Evolutionary conservation across 2,113 vertebrate species (phyloP).

Genomic region (Climacteris rufus): DNA sequence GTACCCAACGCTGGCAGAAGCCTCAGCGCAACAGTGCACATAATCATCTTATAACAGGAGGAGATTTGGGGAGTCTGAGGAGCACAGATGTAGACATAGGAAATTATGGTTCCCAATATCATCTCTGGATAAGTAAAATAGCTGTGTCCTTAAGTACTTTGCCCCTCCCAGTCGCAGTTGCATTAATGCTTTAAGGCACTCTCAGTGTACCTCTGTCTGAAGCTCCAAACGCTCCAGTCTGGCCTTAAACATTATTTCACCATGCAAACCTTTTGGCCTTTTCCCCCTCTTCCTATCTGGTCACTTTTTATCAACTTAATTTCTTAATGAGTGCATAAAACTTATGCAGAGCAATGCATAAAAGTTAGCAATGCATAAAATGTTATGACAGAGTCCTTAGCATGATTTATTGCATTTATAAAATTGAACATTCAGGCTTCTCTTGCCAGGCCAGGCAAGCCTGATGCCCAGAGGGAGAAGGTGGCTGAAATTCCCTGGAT

Average conservation of each 20-base stretch:
- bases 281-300: not conserved
- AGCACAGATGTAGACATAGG: not conserved
- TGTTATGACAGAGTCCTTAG: not conserved
- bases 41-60: not conserved
- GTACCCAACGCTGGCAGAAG: not conserved
- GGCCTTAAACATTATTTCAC: constrained; percentile 23
- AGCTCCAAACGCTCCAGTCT: not conserved
- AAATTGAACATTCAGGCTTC: not conserved
- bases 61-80: not conserved
- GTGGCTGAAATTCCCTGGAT: not conserved
- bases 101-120: not conserved
- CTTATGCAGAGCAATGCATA: constrained; percentile 47
- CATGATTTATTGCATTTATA: constrained; percentile 29
- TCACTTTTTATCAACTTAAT: constrained; percentile 59
- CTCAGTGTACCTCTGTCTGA: not conserved
- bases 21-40: too few species aligned
- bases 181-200: not conserved
- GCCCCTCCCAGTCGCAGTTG: not conserved
- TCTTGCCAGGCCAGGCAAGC: not conserved
- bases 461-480: not conserved
- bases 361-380: constrained; percentile 51
- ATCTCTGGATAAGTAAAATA: not conserved
- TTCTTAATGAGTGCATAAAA: constrained; percentile 57
- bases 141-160: not conserved
- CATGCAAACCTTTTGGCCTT: constrained; percentile 22